A percentile compares a stretch with the other conserved stretches of the same genome.
Conservation (phyloP, 2,888 invertebrate species). For the Nymphalis c-album region DNA sequence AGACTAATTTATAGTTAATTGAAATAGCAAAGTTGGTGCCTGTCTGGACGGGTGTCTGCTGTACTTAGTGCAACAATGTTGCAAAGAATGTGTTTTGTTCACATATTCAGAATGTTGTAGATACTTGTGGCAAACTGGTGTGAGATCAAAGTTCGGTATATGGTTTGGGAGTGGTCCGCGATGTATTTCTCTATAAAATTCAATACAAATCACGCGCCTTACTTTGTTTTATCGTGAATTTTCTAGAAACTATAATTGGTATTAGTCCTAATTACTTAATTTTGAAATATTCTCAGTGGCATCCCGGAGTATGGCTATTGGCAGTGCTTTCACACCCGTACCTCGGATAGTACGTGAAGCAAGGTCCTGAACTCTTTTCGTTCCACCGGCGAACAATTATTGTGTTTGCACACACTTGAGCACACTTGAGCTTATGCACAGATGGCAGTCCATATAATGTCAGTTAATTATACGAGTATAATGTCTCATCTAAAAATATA, state of each 20-base stretch:
- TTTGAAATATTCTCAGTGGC: too few species aligned
- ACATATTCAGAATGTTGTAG: slow-evolving; percentile 20
- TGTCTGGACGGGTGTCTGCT: slow-evolving; percentile 33
- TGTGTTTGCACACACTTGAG: too few species aligned
- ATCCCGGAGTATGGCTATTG: too few species aligned
- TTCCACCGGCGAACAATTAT: too few species aligned
- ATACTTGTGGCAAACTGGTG: slow-evolving; percentile 24
- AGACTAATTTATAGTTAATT: too few species aligned
- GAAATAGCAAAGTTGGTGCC: too few species aligned
- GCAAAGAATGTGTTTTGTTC: slow-evolving; percentile 9
- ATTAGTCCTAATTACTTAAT: too few species aligned
- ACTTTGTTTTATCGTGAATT: slow-evolving; percentile 24
- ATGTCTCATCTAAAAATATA: slow-evolving; percentile 10
- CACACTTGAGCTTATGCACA: too few species aligned
- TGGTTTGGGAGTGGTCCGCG: slow-evolving; percentile 24
- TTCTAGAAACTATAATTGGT: too few species aligned
- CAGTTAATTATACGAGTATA: slow-evolving; percentile 16
- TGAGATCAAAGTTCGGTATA: slow-evolving; percentile 33
- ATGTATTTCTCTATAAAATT: slow-evolving; percentile 26
- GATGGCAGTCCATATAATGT: neutral
- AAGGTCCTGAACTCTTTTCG: too few species aligned
- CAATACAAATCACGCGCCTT: slow-evolving; percentile 29
- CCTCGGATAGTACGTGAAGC: too few species aligned
- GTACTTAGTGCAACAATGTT: slow-evolving; percentile 20
- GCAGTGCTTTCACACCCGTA: too few species aligned